Percentiles rank a stretch among this genome's conserved stretches.
Conservation (phyloP, 2,113 vertebrate genomes). For the Sinocyclocheilus anshuiensis region DNA sequence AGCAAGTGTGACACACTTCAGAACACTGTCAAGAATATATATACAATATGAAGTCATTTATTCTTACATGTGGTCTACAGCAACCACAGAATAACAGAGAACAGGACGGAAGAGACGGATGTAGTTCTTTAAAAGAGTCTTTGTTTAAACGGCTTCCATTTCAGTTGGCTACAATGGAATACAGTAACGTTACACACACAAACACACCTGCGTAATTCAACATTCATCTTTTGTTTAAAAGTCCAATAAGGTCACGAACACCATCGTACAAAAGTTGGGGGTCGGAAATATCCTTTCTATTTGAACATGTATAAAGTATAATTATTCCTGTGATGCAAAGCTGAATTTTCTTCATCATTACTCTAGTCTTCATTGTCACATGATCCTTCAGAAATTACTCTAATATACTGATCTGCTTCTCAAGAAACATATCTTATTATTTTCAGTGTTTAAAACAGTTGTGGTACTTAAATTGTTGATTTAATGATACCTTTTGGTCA, state of each 20-base stretch:
- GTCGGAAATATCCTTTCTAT: too few relatives aligned
- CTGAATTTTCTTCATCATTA: too few relatives aligned
- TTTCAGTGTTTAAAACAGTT: too few relatives aligned
- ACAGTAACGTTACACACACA: background rate
- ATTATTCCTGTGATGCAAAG: too few relatives aligned
- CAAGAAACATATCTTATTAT: too few relatives aligned
- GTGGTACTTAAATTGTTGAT: too few relatives aligned
- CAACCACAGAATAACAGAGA: constrained; percentile 35
- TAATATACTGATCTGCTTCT: too few relatives aligned
- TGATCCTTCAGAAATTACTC: too few relatives aligned
- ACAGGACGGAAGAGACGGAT: constrained; percentile 3
- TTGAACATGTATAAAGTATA: too few relatives aligned
- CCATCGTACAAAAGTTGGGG: background rate
- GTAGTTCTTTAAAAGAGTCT: background rate
- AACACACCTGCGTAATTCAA: constrained; percentile 12
- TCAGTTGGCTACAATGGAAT: background rate
- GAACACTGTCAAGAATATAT: constrained; percentile 14
- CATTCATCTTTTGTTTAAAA: background rate
- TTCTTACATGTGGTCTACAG: background rate
- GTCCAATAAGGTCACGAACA: background rate
- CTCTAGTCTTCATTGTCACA: too few relatives aligned
- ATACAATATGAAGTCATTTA: background rate
- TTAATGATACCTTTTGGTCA: too few relatives aligned
- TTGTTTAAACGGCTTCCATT: background rate
- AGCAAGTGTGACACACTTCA: background rate